Evolutionary conservation across 2,888 invertebrate genomes (phyloP), one percentile per base, ranked within the genome.

Genomic region (Parasteatoda lunata): DNA sequence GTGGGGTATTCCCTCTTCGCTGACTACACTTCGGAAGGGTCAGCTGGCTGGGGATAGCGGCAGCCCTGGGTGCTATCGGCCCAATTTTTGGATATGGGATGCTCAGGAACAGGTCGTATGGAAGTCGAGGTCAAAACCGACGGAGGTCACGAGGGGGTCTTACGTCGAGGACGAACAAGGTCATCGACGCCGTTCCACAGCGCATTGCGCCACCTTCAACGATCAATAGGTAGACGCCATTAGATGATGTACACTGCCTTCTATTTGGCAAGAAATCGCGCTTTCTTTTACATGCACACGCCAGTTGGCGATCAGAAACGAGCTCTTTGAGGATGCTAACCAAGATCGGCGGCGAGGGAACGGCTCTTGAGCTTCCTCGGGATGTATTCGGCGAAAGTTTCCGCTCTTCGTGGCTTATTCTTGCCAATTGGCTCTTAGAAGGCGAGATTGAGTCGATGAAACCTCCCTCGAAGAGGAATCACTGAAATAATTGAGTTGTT

Each of bases 201-300:
- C 85, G 85, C 85, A 85, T 76, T 79, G 79, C 79, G 80, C 85
- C 85, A 85, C 79, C 85, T 85, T 65, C 69, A 52, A 65, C 84
- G 84, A 84, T 84, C 84, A 84, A 84, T 84, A 84, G 84, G 75
- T 69, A 77, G 83, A 76, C 75, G 79, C 79, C 84, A 69, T 68
- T 68, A 68, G 70, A 75, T 73, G 54, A 66, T 65, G 47, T 15
- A 65, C 70, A 72, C 65, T 71, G 76, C 59, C 30, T 68, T 64
- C 65, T 54, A 73, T 72, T 76, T 72, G 84, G 68, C 77, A 64
- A 52, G 48, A 5, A 81, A 75, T 81, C 81, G 81, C 73, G 45
- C 76, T 81, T 65, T 30, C 66, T 68, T 45, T 45, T 15, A 15
- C n/a, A 9, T 5, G 15, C 66, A 4, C 66, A 30, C 66, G 64